Evolutionary conservation across 1,140 invertebrate species (phyloP), one percentile per base, ranked within the genome.

Genomic region (Nylanderia fulva): DNA sequence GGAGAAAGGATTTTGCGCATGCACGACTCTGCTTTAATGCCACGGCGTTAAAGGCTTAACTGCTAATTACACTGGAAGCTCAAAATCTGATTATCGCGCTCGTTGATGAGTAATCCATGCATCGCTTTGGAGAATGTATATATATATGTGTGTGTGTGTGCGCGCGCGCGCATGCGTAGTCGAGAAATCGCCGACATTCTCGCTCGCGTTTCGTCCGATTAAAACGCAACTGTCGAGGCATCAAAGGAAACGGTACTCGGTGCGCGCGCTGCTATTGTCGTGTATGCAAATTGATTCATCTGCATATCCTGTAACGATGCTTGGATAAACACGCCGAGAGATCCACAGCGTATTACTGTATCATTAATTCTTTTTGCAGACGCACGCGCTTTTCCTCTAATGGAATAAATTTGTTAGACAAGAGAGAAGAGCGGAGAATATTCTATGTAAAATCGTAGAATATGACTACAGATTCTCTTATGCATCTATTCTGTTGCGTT

Each of bases 51-150:
- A 68, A 42, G 36, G 79, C 21, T 71, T 58, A 45, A 58, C 64
- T 82, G 29, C 52, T 72, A 82, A 82, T 82, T 72, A 82, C 52
- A 71, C 52, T 36, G 48, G 24, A 39, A 82, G 77, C 77, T 82
- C 58, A 71, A 82, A 69, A 82, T 52, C 66, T 82, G 77, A 82
- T 71, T 72, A 72, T 82, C 77, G 66, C 77, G 77, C 66, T 82
- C 36, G 77, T 71, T 71, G 77, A 80, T 71, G 64, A 71, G 77
- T 58, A 80, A 80, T 80, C 66, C 61, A 77, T 33, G 75, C 75
- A 27, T 66, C 42, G 75, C 42, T 66, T 66, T 77, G n/a, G 75
- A 52, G 75, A 29, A 77, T 66, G 42, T n/a, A n/a, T n/a, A n/a
- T n/a, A n/a, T n/a, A n/a, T n/a, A n/a, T n/a, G 52, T 39, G 39